phyloP scores from a whole-genome alignment of 2,113 vertebrate species.

The Dunckerocampus dactyliophorus region DNA sequence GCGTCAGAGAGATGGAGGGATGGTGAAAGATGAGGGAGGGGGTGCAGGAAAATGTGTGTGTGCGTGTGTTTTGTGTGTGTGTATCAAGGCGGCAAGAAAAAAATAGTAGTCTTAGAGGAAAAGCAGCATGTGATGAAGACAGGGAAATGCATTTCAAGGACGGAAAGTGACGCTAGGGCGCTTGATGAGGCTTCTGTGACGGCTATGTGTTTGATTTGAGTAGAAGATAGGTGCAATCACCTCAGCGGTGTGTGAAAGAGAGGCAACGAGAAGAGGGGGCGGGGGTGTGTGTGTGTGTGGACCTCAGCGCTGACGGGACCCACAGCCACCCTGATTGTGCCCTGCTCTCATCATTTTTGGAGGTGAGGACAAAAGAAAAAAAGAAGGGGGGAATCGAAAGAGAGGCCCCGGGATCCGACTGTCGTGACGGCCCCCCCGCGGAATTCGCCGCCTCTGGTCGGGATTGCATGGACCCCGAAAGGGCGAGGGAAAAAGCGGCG shows the following conservation, averaged over 20 bases:
- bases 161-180: slow-evolving; percentile 29
- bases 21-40: slow-evolving; percentile 63
- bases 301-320: slow-evolving; percentile 73
- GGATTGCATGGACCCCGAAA: slow-evolving; percentile 62
- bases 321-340: slow-evolving; percentile 70
- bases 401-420: slow-evolving; percentile 67
- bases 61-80: slow-evolving; percentile 53
- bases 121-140: slow-evolving; percentile 56
- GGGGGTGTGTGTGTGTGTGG: slow-evolving; percentile 67
- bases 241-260: slow-evolving; percentile 63
- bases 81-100: slow-evolving; percentile 62
- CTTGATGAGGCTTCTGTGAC: slow-evolving; percentile 18
- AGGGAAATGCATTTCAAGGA: slow-evolving; percentile 36
- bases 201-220: slow-evolving; percentile 54
- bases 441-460: slow-evolving; percentile 66
- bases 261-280: slow-evolving; percentile 41
- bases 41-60: slow-evolving; percentile 68
- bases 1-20: slow-evolving; percentile 56
- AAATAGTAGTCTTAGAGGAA: slow-evolving; percentile 59
- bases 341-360: slow-evolving; percentile 71
- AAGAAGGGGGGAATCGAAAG: slow-evolving; percentile 30
- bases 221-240: slow-evolving; percentile 64
- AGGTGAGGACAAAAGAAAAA: slow-evolving; percentile 74
- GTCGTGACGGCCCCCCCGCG: slow-evolving; percentile 67
- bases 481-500: slow-evolving; percentile 66